Percentiles rank a stretch among this genome's conserved stretches.
Conservation (phyloP, 2,113 vertebrate species). For the Phalacrocorax carbo region DNA sequence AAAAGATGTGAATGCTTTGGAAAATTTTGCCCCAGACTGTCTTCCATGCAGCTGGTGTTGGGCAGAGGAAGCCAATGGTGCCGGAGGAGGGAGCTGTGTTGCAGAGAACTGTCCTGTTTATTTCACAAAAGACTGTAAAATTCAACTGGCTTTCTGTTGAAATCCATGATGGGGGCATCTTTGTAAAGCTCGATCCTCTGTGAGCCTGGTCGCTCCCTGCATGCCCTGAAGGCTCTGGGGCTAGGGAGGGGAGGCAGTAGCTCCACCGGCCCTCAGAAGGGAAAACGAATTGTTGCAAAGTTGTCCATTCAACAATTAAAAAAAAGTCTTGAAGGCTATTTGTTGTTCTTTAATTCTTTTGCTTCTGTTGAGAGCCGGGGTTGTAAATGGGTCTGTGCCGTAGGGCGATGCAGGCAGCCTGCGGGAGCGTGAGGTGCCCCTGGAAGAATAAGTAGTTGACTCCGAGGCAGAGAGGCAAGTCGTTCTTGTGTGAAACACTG, state of each 20-base stretch:
- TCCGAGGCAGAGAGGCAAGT: neutral
- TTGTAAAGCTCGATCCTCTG: neutral
- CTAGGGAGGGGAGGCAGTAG: fast-evolving
- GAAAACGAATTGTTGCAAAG: neutral
- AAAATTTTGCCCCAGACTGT: constrained; percentile 32
- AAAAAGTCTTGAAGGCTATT: neutral
- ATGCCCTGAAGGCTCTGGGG: fast-evolving
- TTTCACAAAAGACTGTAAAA: neutral
- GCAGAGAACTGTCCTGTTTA: constrained; percentile 13
- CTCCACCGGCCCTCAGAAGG: neutral
- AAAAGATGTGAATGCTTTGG: neutral
- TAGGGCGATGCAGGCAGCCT: neutral
- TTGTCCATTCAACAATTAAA: constrained; percentile 18
- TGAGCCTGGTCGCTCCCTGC: fast-evolving
- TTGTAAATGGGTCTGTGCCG: fast-evolving
- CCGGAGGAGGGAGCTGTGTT: neutral
- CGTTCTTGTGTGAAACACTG: fast-evolving
- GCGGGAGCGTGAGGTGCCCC: fast-evolving
- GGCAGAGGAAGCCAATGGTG: neutral
- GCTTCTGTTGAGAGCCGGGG: fast-evolving
- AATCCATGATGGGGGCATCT: fast-evolving
- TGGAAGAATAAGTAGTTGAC: no score
- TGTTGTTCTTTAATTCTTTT: neutral
- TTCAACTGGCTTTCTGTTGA: neutral
- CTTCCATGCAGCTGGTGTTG: neutral